Percentiles rank a stretch among this genome's conserved stretches.
phyloP scores from a whole-genome alignment of 2,797 vertebrate species.

The Pachyuromys duprasi region DNA sequence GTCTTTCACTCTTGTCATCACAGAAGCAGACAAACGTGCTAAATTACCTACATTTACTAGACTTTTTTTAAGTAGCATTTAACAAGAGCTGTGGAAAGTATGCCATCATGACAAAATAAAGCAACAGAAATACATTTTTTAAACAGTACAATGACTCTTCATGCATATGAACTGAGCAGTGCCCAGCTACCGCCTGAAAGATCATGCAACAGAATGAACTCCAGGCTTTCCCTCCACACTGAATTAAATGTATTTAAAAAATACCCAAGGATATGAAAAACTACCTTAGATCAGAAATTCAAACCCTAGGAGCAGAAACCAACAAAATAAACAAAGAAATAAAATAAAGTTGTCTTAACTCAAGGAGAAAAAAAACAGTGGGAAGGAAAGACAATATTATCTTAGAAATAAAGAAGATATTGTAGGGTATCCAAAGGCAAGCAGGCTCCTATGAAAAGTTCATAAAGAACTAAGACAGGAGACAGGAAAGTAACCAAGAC shows the following conservation, averaged over 20 bases:
- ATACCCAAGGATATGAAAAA: slow-evolving; percentile 42
- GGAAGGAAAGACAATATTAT: neutral
- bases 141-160: slow-evolving; percentile 35
- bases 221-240: slow-evolving; percentile 1
- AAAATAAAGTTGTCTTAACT: slow-evolving; percentile 46
- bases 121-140: neutral
- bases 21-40: slow-evolving; percentile 13
- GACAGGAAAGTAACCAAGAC: neutral
- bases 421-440: neutral
- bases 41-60: neutral
- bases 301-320: slow-evolving; percentile 58
- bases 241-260: slow-evolving; percentile 50
- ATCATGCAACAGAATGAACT: slow-evolving; percentile 39
- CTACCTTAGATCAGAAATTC: slow-evolving; percentile 37
- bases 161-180: slow-evolving; percentile 16
- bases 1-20: neutral
- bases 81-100: neutral
- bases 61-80: neutral
- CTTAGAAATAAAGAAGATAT: slow-evolving; percentile 51
- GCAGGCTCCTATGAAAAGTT: neutral
- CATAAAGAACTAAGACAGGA: neutral
- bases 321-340: neutral
- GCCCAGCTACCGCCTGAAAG: neutral
- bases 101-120: neutral
- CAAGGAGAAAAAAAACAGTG: neutral